These are phyloP conservation scores for Tiliqua scincoides DNA, from an alignment of 2,113 vertebrate genomes.

Conservation along the genomic window DNA sequence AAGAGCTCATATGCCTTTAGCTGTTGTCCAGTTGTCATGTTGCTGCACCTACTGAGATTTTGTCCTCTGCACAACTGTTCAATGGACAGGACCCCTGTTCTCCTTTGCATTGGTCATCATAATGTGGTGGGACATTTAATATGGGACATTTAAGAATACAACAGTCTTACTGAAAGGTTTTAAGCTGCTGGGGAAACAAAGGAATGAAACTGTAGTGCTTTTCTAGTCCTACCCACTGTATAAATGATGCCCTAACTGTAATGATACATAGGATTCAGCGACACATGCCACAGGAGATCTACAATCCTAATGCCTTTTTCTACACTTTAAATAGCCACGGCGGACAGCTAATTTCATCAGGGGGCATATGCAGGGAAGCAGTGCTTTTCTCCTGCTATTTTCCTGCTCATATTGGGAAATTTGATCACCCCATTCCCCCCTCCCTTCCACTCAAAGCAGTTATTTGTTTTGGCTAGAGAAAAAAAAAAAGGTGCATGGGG, in stretches of 20 bases:
- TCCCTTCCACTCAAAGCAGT: no score
- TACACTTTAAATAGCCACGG: no score
- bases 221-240: not conserved
- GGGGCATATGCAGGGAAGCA: no score
- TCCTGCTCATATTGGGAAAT: no score
- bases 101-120: not conserved
- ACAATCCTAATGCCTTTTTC: no score
- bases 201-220: not conserved
- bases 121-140: not conserved
- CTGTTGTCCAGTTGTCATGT: not conserved
- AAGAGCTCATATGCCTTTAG: not conserved
- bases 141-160: not conserved
- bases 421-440: no score
- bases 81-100: not conserved
- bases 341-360: no score
- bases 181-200: slow-evolving; percentile 5
- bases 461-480: no score
- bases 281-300: no score
- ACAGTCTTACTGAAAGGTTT: not conserved
- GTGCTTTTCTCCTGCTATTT: no score
- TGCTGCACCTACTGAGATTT: not conserved
- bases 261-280: no score
- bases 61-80: not conserved
- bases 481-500: no score
- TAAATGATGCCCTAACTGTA: accelerated